Evolutionary conservation across 2,888 invertebrate genomes (phyloP).

Genomic region (Fabriciana adippe): DNA sequence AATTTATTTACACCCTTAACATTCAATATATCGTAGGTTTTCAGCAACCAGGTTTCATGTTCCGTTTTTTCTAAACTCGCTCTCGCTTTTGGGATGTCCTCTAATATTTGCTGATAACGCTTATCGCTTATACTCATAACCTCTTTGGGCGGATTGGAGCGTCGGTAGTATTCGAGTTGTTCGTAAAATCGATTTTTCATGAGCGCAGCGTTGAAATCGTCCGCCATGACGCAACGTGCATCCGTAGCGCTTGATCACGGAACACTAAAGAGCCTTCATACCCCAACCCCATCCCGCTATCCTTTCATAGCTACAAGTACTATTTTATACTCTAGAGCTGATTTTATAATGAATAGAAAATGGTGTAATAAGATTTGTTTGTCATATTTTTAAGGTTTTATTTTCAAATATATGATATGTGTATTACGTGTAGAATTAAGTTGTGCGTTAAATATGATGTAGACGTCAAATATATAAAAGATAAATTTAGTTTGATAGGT

Average conservation of each 20-base stretch:
- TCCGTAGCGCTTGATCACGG: slow-evolving; percentile 24
- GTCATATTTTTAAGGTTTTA: not conserved
- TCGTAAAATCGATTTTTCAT: slow-evolving; percentile 25
- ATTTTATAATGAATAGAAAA: not conserved
- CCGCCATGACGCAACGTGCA: slow-evolving; percentile 19
- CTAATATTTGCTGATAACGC: slow-evolving; percentile 12
- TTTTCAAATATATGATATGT: not conserved
- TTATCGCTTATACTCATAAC: slow-evolving; percentile 11
- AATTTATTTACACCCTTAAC: slow-evolving; percentile 5
- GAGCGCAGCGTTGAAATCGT: slow-evolving; percentile 17
- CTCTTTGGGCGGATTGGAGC: slow-evolving; percentile 6
- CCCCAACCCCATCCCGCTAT: slow-evolving; percentile 17
- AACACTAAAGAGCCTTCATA: slow-evolving; percentile 16
- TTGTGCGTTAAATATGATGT: no score
- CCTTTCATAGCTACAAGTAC: slow-evolving; percentile 5
- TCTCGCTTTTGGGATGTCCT: slow-evolving; percentile 10
- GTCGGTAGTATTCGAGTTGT: slow-evolving; percentile 16
- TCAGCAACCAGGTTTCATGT: not conserved
- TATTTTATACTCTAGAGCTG: not conserved
- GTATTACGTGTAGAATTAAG: no score
- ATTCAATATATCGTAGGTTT: slow-evolving; percentile 1
- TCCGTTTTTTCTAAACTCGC: not conserved
- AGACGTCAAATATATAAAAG: no score
- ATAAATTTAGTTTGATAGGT: no score
- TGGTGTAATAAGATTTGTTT: not conserved